phyloP scores from a whole-genome alignment of 2,797 vertebrate species.

The Melanotaenia pygmaea region DNA sequence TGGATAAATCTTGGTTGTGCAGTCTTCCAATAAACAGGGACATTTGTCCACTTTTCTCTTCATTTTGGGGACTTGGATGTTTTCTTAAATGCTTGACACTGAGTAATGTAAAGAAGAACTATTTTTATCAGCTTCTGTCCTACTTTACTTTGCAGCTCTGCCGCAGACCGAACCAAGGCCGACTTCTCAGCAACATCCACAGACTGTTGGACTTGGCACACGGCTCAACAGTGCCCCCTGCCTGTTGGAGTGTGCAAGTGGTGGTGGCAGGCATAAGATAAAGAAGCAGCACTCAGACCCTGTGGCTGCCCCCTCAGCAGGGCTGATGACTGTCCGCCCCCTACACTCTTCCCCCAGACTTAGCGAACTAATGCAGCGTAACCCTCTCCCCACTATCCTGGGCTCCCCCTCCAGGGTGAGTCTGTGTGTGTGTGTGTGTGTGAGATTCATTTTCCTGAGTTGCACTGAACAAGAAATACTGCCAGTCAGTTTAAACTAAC shows the following conservation, averaged over 20 bases:
- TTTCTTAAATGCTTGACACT: conserved; percentile 17
- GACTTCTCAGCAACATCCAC: conserved; percentile 70
- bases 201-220: conserved; percentile 84
- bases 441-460: not conserved
- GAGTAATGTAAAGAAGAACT: conserved; percentile 12
- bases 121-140: conserved; percentile 7
- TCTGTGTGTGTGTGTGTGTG: not conserved
- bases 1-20: not conserved
- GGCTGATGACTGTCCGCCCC: conserved; percentile 85
- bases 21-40: not conserved
- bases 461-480: not conserved
- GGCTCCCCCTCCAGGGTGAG: conserved; percentile 96
- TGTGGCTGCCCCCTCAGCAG: conserved; percentile 70
- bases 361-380: conserved; percentile 95
- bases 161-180: conserved; percentile 66
- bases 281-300: conserved; percentile 94
- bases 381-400: conserved; percentile 93
- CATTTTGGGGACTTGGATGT: conserved; percentile 3
- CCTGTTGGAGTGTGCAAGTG: conserved; percentile 85
- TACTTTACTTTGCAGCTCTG: conserved; percentile 55
- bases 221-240: conserved; percentile 97
- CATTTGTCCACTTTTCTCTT: not conserved
- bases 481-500: conserved; percentile 10
- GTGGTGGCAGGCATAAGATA: conserved; percentile 89
- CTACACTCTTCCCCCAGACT: conserved; percentile 93